Percentiles rank a stretch among this genome's conserved stretches.
Conservation (phyloP, 2,797 vertebrate genomes). For the Pangasius macronema region DNA sequence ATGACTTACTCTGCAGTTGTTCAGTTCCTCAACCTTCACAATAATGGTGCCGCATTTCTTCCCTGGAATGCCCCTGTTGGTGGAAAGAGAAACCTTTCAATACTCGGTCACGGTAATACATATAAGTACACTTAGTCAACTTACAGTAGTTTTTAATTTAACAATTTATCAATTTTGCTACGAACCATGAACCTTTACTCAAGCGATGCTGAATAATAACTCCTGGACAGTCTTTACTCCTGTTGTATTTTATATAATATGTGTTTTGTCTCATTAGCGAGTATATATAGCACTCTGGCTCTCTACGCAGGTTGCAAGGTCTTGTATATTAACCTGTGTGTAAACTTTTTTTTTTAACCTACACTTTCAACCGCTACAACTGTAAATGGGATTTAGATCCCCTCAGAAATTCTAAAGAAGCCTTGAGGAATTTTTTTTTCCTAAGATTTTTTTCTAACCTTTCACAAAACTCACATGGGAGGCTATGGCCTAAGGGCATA, state of each 20-base stretch:
- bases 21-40: constrained; percentile 91
- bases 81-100: constrained; percentile 41
- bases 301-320: background rate
- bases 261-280: background rate
- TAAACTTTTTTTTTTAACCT: background rate
- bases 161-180: background rate
- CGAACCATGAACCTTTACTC: background rate
- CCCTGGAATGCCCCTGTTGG: constrained; percentile 85
- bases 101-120: background rate
- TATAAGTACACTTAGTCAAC: background rate
- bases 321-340: background rate
- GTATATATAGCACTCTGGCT: background rate
- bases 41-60: constrained; percentile 92
- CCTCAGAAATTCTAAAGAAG: background rate
- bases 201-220: background rate
- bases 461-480: background rate
- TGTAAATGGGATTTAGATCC: background rate
- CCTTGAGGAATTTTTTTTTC: too few species aligned
- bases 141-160: background rate
- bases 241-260: background rate
- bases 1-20: constrained; percentile 90
- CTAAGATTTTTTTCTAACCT: background rate
- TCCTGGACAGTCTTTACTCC: background rate
- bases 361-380: background rate
- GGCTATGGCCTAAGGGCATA: background rate